phyloP scores from a whole-genome alignment of 2,113 vertebrate species.

The Rhinoderma darwinii region DNA sequence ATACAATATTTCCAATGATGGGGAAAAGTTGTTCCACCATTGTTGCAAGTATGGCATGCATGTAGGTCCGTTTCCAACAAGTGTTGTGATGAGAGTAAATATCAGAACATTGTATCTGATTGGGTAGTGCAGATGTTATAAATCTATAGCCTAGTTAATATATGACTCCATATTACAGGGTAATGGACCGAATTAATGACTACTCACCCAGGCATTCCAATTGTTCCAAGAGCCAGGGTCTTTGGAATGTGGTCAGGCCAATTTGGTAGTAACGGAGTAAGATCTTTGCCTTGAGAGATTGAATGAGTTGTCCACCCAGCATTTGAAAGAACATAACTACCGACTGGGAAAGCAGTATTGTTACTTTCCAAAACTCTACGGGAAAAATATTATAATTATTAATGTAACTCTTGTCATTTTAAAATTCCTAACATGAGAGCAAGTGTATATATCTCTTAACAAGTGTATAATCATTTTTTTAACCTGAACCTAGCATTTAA shows the following conservation, averaged over 20 bases:
- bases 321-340: conserved; percentile 67
- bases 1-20: too few relatives aligned
- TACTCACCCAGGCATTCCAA: conserved; percentile 89
- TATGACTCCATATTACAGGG: too few relatives aligned
- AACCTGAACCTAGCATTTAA: too few relatives aligned
- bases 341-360: conserved; percentile 76
- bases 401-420: not conserved
- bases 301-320: conserved; percentile 83
- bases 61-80: too few relatives aligned
- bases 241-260: conserved; percentile 81
- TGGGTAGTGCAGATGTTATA: too few relatives aligned
- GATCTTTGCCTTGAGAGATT: conserved; percentile 73
- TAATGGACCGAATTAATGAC: too few relatives aligned
- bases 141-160: too few relatives aligned
- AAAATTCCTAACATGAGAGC: not conserved
- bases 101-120: too few relatives aligned
- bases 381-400: not conserved
- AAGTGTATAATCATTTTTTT: not conserved
- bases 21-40: too few relatives aligned
- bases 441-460: not conserved
- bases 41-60: too few relatives aligned
- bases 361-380: conserved; percentile 83
- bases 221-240: conserved; percentile 81
- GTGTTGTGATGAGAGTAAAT: too few relatives aligned
- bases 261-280: conserved; percentile 67